Evolutionary conservation across 2,888 invertebrate genomes (phyloP).

Genomic region (Trissolcus japonicus): DNA sequence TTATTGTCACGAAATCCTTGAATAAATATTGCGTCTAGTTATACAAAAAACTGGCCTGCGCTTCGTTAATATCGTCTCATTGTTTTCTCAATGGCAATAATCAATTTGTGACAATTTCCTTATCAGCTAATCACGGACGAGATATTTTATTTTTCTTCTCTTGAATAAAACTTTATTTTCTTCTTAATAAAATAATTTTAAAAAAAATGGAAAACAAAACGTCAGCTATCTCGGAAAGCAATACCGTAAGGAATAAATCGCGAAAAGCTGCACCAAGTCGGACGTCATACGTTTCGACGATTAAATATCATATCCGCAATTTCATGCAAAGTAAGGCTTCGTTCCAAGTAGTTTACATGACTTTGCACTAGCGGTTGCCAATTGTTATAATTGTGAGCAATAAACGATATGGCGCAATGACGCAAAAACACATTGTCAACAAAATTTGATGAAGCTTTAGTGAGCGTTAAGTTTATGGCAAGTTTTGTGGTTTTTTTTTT

Average conservation of each 20-base stretch:
- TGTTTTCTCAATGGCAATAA: slow-evolving; percentile 21
- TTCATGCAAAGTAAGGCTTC: slow-evolving; percentile 14
- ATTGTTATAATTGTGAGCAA: slow-evolving; percentile 6
- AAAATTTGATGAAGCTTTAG: neutral
- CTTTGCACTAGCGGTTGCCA: slow-evolving; percentile 3
- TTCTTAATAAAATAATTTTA: neutral
- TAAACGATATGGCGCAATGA: neutral
- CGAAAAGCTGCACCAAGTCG: neutral
- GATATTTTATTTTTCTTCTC: slow-evolving; percentile 3
- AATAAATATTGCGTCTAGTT: no score
- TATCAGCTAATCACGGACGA: slow-evolving; percentile 16
- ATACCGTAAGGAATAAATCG: neutral
- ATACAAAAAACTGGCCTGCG: neutral
- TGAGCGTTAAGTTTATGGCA: neutral
- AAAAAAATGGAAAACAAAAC: no score
- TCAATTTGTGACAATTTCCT: slow-evolving; percentile 15
- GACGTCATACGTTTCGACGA: no score
- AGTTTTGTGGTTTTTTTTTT: neutral
- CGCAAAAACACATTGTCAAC: no score
- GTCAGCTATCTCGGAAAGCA: no score
- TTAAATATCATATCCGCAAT: slow-evolving; percentile 14
- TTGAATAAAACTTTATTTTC: neutral
- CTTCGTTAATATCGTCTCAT: slow-evolving; percentile 5
- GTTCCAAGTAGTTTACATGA: slow-evolving; percentile 22
- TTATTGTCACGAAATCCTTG: no score